Conservation (phyloP, 2,113 vertebrate species). For the Calidris pygmaea region DNA sequence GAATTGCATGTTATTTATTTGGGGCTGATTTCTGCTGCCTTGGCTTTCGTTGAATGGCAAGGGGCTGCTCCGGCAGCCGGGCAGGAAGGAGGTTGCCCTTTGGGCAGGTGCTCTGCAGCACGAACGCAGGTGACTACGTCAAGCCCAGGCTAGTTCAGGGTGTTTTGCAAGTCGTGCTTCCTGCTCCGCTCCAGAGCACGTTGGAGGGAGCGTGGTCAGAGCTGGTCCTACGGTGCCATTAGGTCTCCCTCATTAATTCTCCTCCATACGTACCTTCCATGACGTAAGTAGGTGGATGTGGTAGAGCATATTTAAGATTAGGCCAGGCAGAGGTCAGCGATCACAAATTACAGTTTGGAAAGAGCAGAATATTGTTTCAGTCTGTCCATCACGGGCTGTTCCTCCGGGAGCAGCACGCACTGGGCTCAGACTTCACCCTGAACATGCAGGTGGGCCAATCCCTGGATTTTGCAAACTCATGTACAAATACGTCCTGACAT, state of each 20-base stretch:
- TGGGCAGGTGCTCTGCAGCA: background rate
- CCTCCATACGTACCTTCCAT: background rate
- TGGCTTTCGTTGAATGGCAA: background rate
- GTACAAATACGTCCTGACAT: background rate
- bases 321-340: background rate
- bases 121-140: background rate
- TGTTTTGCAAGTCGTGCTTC: background rate
- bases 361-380: background rate
- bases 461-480: background rate
- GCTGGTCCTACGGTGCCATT: background rate
- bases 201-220: background rate
- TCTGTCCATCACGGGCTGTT: background rate
- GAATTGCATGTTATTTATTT: background rate
- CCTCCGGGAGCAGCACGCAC: background rate
- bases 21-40: background rate
- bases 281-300: background rate
- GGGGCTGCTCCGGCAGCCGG: background rate
- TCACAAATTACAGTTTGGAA: background rate
- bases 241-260: background rate
- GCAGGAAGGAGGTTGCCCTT: background rate
- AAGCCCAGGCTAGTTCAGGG: background rate
- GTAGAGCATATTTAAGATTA: background rate
- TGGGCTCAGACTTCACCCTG: rapidly evolving
- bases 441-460: background rate
- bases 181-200: background rate